phyloP scores from a whole-genome alignment of 2,888 invertebrate genomes.

The Zeuzera pyrina region DNA sequence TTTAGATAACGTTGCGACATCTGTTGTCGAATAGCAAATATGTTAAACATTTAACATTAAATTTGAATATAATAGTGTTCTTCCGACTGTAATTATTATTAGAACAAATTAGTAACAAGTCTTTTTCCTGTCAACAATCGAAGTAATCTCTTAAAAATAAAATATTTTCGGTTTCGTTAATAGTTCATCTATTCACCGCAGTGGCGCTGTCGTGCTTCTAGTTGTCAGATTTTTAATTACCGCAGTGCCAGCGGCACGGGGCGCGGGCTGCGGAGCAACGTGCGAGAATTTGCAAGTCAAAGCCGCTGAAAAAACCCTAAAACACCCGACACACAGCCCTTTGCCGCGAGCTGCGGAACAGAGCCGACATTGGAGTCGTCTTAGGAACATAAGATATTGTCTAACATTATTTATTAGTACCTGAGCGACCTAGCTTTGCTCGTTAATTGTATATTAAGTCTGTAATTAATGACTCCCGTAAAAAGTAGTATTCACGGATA shows the following conservation, averaged over 20 bases:
- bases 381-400: background rate
- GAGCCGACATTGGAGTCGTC: background rate
- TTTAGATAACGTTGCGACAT: slow-evolving; percentile 18
- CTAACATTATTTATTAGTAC: background rate
- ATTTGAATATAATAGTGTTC: no score
- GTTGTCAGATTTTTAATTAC: slow-evolving; percentile 61
- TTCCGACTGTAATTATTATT: no score
- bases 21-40: slow-evolving; percentile 20
- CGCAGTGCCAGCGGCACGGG: slow-evolving; percentile 22
- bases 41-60: background rate
- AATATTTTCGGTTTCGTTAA: background rate
- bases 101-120: background rate
- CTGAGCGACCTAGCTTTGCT: no score
- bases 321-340: slow-evolving; percentile 67
- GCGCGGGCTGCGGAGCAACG: no score
- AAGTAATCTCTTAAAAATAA: background rate
- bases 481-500: no score
- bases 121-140: background rate
- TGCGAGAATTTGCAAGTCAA: slow-evolving; percentile 69
- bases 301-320: slow-evolving; percentile 69
- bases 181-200: slow-evolving; percentile 4
- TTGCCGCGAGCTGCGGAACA: slow-evolving; percentile 26
- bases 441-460: no score
- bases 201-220: slow-evolving; percentile 28
- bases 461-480: no score